Evolutionary conservation across 2,113 vertebrate species (phyloP).

Genomic region (Riparia riparia): DNA sequence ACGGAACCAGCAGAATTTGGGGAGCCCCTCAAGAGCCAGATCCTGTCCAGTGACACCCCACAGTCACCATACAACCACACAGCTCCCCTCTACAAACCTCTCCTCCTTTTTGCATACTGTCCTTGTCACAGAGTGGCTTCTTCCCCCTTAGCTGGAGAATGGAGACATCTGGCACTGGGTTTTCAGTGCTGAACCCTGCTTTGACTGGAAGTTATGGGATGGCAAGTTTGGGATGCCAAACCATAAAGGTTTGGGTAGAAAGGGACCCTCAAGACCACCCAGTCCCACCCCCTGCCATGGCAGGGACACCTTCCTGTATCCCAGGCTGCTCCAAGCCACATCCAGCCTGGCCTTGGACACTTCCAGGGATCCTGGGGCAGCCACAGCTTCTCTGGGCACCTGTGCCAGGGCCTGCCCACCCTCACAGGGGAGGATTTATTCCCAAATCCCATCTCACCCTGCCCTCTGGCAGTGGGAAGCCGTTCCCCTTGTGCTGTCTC

Average conservation of each 20-base stretch:
- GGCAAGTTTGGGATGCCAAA: background rate
- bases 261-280: background rate
- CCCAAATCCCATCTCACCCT: too few species aligned
- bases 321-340: rapidly evolving
- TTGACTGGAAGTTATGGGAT: background rate
- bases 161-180: background rate
- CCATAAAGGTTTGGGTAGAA: background rate
- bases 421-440: background rate
- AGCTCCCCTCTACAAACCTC: background rate
- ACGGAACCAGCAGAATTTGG: background rate
- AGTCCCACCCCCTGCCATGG: background rate
- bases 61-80: background rate
- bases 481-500: background rate
- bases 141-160: background rate
- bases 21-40: background rate
- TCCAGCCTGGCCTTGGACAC: background rate
- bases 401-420: rapidly evolving
- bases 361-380: background rate
- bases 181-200: background rate
- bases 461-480: background rate
- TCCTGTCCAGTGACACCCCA: background rate
- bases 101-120: background rate
- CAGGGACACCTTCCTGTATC: rapidly evolving
- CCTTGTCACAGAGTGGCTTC: background rate
- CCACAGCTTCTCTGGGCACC: too few species aligned